Evolutionary conservation across 1,140 invertebrate genomes (phyloP).

Genomic region (Metopolophium dirhodum): DNA sequence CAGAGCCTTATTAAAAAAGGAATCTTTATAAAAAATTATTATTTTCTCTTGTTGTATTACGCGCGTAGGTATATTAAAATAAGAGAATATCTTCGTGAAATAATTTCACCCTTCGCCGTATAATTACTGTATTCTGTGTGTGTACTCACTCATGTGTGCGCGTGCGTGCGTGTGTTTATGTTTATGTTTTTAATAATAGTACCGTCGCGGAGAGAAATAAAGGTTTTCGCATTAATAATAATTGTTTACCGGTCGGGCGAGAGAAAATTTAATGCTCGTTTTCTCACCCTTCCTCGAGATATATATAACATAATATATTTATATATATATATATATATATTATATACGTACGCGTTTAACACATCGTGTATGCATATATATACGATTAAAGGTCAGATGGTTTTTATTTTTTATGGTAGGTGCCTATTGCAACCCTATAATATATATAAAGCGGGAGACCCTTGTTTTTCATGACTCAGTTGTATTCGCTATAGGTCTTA

Average conservation of each 20-base stretch:
- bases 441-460: not conserved
- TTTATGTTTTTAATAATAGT: constrained; percentile 21
- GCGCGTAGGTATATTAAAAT: not conserved
- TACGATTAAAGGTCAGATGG: not conserved
- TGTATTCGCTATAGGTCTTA: not conserved
- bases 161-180: not conserved
- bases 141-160: not conserved
- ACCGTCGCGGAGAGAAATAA: not conserved
- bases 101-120: not conserved
- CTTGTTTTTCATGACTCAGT: not conserved
- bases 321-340: not conserved
- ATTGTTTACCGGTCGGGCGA: constrained; percentile 22
- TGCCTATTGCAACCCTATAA: not conserved
- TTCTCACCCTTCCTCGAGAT: not conserved
- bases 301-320: not conserved
- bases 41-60: not conserved
- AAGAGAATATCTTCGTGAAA: not conserved
- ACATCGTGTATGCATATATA: not conserved
- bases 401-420: not conserved
- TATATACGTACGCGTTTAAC: not conserved
- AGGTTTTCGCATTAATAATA: constrained; percentile 28
- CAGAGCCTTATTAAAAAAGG: not conserved
- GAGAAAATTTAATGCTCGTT: constrained; percentile 22
- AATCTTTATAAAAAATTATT: not conserved
- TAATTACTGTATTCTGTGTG: not conserved